These are phyloP conservation scores for Danio kyathit DNA, from an alignment of 2,797 vertebrate genomes.

Conservation along the genomic window DNA sequence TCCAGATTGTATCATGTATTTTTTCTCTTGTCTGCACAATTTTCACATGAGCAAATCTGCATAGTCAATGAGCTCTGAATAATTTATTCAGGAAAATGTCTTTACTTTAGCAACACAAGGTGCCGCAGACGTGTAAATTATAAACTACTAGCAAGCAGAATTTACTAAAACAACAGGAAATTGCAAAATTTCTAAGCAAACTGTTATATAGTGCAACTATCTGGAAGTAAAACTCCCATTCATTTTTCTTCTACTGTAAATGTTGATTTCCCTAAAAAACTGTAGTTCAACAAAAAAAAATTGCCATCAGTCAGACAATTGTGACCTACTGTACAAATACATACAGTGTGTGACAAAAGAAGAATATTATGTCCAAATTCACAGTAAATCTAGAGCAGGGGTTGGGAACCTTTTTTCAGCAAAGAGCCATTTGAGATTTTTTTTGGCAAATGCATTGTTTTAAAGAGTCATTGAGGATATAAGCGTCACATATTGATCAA, in stretches of 20 bases:
- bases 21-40: neutral
- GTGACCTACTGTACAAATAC: too few species aligned
- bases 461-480: too few species aligned
- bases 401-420: too few species aligned
- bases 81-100: constrained; percentile 17
- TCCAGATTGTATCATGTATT: neutral
- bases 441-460: too few species aligned
- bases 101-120: constrained; percentile 12
- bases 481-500: too few species aligned
- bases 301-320: too few species aligned
- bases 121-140: neutral
- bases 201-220: neutral
- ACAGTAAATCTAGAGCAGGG: too few species aligned
- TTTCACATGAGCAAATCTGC: constrained; percentile 56
- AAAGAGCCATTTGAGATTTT: too few species aligned
- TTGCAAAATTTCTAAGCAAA: neutral
- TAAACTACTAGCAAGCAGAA: neutral
- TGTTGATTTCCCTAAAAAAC: too few species aligned
- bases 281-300: too few species aligned
- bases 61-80: constrained; percentile 64
- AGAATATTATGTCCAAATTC: too few species aligned
- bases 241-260: neutral
- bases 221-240: neutral
- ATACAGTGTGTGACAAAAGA: too few species aligned
- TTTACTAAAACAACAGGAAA: neutral